Evolutionary conservation across 1,140 invertebrate genomes (phyloP).

Genomic region (Psix sp.): DNA sequence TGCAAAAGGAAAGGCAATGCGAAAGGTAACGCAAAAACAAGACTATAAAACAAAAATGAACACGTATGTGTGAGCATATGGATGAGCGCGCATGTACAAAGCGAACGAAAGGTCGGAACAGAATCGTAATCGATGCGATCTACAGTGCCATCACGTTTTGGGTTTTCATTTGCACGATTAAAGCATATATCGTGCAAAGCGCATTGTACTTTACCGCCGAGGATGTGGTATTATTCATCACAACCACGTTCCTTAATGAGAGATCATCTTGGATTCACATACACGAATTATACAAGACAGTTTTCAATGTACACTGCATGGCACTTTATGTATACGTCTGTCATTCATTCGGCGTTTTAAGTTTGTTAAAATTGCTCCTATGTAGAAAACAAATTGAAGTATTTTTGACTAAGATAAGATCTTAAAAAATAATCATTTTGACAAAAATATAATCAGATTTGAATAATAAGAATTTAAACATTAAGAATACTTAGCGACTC

Average conservation of each 20-base stretch:
- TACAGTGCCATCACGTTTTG: slow-evolving; percentile 46
- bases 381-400: too few species aligned
- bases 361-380: too few species aligned
- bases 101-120: slow-evolving; percentile 14
- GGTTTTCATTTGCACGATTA: slow-evolving; percentile 59
- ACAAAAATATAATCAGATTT: too few species aligned
- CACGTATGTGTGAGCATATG: background rate
- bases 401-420: too few species aligned
- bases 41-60: slow-evolving; percentile 21
- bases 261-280: slow-evolving; percentile 45
- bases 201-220: slow-evolving; percentile 38
- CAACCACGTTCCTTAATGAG: slow-evolving; percentile 41
- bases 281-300: slow-evolving; percentile 36
- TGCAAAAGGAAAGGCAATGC: slow-evolving; percentile 19
- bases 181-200: slow-evolving; percentile 51
- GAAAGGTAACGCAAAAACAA: slow-evolving; percentile 19
- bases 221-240: slow-evolving; percentile 47
- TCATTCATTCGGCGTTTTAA: too few species aligned
- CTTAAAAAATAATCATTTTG: too few species aligned
- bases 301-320: slow-evolving; percentile 20
- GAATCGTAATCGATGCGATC: slow-evolving; percentile 50
- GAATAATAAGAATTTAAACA: too few species aligned
- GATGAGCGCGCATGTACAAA: background rate
- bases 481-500: too few species aligned
- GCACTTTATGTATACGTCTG: background rate